A percentile compares a stretch with the other conserved stretches of the same genome.
These are phyloP conservation scores for Trachelus troglodyta DNA, from an alignment of 2,888 invertebrate genomes.

Conservation along the genomic window DNA sequence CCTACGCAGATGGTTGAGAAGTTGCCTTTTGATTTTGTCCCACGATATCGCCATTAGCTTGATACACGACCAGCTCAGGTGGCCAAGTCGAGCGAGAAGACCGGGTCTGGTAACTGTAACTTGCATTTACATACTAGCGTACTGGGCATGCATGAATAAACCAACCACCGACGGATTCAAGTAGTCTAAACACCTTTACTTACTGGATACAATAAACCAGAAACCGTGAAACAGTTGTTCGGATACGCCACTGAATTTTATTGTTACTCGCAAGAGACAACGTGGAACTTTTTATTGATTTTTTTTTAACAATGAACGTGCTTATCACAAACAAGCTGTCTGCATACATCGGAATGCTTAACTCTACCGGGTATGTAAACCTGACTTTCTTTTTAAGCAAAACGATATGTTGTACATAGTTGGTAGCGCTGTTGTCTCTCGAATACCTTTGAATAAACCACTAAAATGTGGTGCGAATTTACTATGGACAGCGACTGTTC, in stretches of 20 bases:
- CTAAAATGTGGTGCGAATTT: too few species aligned
- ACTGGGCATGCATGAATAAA: slow-evolving; percentile 46
- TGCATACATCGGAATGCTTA: too few species aligned
- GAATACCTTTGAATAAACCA: too few species aligned
- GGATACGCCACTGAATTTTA: neutral
- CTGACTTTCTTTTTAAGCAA: too few species aligned
- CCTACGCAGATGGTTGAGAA: neutral
- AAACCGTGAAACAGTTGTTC: neutral
- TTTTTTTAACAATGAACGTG: neutral
- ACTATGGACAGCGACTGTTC: too few species aligned
- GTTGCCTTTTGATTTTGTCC: slow-evolving; percentile 32
- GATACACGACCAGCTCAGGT: slow-evolving; percentile 42
- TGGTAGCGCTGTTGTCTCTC: too few species aligned
- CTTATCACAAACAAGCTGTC: neutral
- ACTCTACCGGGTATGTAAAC: too few species aligned
- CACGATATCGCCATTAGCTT: slow-evolving; percentile 37
- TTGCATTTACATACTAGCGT: slow-evolving; percentile 50
- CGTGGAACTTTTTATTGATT: neutral
- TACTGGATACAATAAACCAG: neutral
- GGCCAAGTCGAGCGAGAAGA: slow-evolving; percentile 18
- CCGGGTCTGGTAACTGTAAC: slow-evolving; percentile 28
- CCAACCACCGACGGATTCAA: slow-evolving; percentile 39
- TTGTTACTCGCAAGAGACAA: neutral
- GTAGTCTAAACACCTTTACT: slow-evolving; percentile 43
- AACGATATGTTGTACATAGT: too few species aligned